A percentile compares a stretch with the other conserved stretches of the same genome.
Conservation (phyloP, 2,888 invertebrate genomes). For the Chaetogeoica ovagalla region DNA sequence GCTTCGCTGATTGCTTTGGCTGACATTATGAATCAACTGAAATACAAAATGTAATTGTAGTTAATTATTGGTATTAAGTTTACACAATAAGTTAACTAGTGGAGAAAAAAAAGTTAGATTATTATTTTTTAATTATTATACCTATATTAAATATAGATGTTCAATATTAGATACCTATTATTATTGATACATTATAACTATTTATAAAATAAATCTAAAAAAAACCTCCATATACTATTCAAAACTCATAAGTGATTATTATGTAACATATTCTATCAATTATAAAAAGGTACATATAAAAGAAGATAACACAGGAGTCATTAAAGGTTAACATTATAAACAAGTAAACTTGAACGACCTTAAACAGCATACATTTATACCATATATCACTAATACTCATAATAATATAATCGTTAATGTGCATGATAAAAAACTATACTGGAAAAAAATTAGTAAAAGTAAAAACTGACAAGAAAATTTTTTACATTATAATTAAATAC, state of each 20-base stretch:
- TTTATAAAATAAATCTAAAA: too few relatives aligned
- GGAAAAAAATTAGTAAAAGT: neutral
- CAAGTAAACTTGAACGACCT: conserved; percentile 48
- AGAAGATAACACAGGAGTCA: conserved; percentile 46
- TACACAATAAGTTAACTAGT: too few relatives aligned
- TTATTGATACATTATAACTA: too few relatives aligned
- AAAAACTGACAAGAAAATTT: too few relatives aligned
- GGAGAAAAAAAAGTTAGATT: too few relatives aligned
- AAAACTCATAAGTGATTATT: neutral
- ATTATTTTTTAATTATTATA: too few relatives aligned
- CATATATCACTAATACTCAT: neutral
- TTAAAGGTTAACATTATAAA: conserved; percentile 33
- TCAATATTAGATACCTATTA: too few relatives aligned
- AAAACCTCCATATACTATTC: too few relatives aligned
- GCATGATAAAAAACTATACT: neutral
- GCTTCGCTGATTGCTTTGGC: conserved; percentile 96
- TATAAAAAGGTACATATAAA: conserved; percentile 5
- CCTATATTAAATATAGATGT: too few relatives aligned
- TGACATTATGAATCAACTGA: conserved; percentile 69
- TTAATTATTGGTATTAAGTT: neutral
- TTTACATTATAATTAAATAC: too few relatives aligned
- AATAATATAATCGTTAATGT: neutral
- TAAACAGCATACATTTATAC: conserved; percentile 25
- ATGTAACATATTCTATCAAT: conserved; percentile 32
- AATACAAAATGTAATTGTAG: neutral